These are phyloP conservation scores for Drosophila lutescens DNA, from an alignment of 2,888 invertebrate genomes.

Conservation along the genomic window DNA sequence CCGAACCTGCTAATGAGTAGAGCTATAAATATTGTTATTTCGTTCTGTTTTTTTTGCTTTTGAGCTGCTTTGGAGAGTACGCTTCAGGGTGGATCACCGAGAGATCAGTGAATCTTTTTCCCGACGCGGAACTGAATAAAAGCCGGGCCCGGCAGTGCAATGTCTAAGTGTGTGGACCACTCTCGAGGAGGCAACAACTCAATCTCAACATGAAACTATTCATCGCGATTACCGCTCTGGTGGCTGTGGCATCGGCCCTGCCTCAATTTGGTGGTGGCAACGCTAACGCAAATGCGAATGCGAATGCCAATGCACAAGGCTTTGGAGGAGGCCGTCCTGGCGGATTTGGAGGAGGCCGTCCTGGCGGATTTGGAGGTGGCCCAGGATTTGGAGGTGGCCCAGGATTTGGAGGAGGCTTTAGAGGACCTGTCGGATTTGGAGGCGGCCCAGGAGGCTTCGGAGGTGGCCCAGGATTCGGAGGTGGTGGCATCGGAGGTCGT, in stretches of 20 bases:
- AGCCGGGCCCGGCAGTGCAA: constrained; percentile 20
- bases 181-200: constrained; percentile 44
- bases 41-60: constrained; percentile 22
- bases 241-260: constrained; percentile 43
- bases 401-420: constrained; percentile 12
- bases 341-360: constrained; percentile 2
- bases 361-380: constrained; percentile 14
- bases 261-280: constrained; percentile 28
- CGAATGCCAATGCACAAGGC: constrained; percentile 22
- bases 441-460: constrained; percentile 11
- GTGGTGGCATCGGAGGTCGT: constrained; percentile 10
- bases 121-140: constrained; percentile 56
- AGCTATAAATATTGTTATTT: constrained; percentile 36
- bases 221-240: constrained; percentile 48
- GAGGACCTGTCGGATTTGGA: constrained; percentile 14
- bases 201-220: constrained; percentile 57
- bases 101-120: constrained; percentile 4
- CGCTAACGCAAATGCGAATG: constrained; percentile 37
- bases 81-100: constrained; percentile 15
- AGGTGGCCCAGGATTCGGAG: constrained; percentile 8
- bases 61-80: constrained; percentile 11
- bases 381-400: constrained; percentile 18
- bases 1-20: constrained; percentile 41
- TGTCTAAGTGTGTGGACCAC: constrained; percentile 54
- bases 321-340: constrained; percentile 2